Evolutionary conservation across 1,140 invertebrate genomes (phyloP).

Genomic region (Ylistrum balloti): DNA sequence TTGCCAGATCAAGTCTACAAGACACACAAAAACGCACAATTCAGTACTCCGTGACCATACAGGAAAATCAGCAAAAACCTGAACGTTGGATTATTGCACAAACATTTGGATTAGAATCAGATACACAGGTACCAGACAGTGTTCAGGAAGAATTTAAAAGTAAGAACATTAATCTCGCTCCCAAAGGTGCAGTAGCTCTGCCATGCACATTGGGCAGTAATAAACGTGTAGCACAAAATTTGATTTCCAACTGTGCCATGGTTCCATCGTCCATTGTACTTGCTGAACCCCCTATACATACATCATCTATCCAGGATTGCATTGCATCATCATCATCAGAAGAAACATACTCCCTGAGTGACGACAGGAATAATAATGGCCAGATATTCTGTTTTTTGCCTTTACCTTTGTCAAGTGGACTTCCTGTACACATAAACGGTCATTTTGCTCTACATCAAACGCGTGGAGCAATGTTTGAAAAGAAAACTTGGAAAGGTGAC

Average conservation of each 20-base stretch:
- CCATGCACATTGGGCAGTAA: neutral
- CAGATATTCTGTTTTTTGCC: constrained; percentile 77
- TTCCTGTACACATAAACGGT: constrained; percentile 78
- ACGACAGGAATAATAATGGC: neutral
- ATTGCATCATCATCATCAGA: too few species aligned
- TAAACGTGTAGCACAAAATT: neutral
- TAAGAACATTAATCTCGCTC: constrained; percentile 66
- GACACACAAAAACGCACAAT: constrained; percentile 29
- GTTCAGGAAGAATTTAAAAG: constrained; percentile 57
- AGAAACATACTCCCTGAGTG: too few species aligned
- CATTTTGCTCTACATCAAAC: constrained; percentile 77
- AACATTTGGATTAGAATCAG: constrained; percentile 65
- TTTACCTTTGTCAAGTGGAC: constrained; percentile 69
- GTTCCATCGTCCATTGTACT: too few species aligned
- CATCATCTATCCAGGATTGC: too few species aligned
- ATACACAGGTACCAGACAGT: constrained; percentile 37
- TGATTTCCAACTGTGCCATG: neutral
- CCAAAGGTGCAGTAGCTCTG: constrained; percentile 74
- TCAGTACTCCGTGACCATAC: constrained; percentile 52
- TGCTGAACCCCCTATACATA: too few species aligned
- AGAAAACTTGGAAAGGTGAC: constrained; percentile 50
- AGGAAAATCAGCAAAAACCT: constrained; percentile 41
- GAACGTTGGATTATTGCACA: constrained; percentile 70
- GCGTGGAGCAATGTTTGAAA: constrained; percentile 69
- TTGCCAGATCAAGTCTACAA: neutral